These are phyloP conservation scores for Gymnoscelis rufifasciata DNA, from an alignment of 2,888 invertebrate genomes.

Conservation along the genomic window DNA sequence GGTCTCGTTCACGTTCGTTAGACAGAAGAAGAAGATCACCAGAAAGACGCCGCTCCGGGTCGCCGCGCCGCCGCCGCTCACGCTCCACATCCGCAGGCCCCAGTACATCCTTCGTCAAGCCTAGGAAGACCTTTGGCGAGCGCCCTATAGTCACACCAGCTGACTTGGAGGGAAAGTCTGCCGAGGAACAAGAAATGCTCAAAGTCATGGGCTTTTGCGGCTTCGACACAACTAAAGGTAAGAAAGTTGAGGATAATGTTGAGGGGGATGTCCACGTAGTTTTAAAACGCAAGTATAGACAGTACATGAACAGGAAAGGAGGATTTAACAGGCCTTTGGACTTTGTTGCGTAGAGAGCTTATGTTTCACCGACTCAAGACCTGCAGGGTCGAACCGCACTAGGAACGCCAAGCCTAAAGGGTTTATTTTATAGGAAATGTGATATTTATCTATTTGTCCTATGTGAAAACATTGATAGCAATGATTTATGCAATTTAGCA, in stretches of 20 bases:
- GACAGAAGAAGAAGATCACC: conserved; percentile 68
- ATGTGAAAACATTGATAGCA: conserved; percentile 23
- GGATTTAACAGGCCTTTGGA: conserved; percentile 99
- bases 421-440: conserved; percentile 33
- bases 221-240: conserved; percentile 97
- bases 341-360: conserved; percentile 88
- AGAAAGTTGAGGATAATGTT: conserved; percentile 96
- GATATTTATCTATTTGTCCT: conserved; percentile 38
- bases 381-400: conserved; percentile 26
- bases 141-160: conserved; percentile 86
- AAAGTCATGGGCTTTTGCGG: conserved; percentile 97
- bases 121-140: conserved; percentile 70
- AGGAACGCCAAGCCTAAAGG: conserved; percentile 22
- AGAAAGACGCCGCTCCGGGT: conserved; percentile 52
- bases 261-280: conserved; percentile 97
- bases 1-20: conserved; percentile 66
- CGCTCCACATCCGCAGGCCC: conserved; percentile 59
- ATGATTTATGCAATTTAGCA: not conserved
- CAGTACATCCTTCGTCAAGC: conserved; percentile 61
- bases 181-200: conserved; percentile 96
- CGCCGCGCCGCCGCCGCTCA: conserved; percentile 53
- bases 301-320: conserved; percentile 99
- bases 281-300: conserved; percentile 96
- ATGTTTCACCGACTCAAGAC: conserved; percentile 11
- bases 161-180: conserved; percentile 92